Evolutionary conservation across 2,888 invertebrate species (phyloP).

Genomic region (Lymantria monacha): DNA sequence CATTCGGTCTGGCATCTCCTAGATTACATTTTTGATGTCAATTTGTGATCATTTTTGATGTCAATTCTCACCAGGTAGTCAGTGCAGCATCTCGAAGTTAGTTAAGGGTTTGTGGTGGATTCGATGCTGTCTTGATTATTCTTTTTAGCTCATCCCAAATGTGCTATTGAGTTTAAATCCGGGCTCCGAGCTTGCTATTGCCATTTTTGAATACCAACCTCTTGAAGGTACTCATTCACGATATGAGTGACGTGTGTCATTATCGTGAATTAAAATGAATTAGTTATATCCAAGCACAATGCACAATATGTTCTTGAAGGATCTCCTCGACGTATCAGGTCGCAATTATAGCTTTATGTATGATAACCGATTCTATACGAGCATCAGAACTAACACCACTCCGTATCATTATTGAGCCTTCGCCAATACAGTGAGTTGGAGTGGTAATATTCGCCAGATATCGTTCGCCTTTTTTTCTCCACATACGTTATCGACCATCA

Average conservation of each 20-base stretch:
- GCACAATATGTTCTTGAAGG: slow-evolving; percentile 7
- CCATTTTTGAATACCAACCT: slow-evolving; percentile 10
- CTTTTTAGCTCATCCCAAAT: slow-evolving; percentile 18
- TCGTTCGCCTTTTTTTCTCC: slow-evolving; percentile 11
- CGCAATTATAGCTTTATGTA: slow-evolving; percentile 2
- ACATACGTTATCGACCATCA: slow-evolving; percentile 12
- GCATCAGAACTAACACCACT: slow-evolving; percentile 3
- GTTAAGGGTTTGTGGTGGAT: not conserved
- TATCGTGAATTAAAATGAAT: slow-evolving; percentile 1
- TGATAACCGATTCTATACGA: not conserved
- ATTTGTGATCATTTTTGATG: too few relatives aligned
- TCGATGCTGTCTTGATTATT: not conserved
- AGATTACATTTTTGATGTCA: not conserved
- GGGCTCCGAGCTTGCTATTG: slow-evolving; percentile 18
- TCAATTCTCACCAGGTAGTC: not conserved
- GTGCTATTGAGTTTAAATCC: slow-evolving; percentile 22
- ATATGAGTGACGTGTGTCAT: slow-evolving; percentile 1
- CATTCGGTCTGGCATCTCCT: not conserved
- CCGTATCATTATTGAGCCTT: not conserved
- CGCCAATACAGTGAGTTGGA: not conserved
- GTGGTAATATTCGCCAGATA: not conserved
- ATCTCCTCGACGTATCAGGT: slow-evolving; percentile 9
- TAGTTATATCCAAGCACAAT: slow-evolving; percentile 4
- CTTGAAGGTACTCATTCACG: not conserved
- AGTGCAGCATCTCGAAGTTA: not conserved